Percentiles rank a stretch among this genome's conserved stretches.
These are phyloP conservation scores for Drosophila formosana DNA, from an alignment of 2,888 invertebrate genomes.

Conservation along the genomic window DNA sequence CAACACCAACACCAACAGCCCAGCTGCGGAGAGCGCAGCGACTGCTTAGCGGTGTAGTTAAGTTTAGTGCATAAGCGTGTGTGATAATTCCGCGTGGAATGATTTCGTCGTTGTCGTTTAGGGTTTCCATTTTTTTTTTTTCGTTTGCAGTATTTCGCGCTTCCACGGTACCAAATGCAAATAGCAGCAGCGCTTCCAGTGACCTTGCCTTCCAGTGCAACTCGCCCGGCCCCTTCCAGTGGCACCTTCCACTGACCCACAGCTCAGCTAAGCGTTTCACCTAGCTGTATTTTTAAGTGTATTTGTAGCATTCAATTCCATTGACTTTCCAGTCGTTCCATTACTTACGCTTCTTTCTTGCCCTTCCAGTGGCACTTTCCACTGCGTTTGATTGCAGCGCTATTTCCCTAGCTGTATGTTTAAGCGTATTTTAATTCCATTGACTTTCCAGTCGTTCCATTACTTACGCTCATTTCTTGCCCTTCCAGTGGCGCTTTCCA, in stretches of 20 bases:
- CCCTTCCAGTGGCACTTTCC: not conserved
- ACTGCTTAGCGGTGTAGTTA: no score
- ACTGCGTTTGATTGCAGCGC: not conserved
- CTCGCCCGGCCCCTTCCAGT: constrained; percentile 13
- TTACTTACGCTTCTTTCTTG: not conserved
- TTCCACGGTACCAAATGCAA: constrained; percentile 4
- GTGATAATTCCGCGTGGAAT: constrained; percentile 70
- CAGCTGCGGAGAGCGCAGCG: no score
- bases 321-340: not conserved
- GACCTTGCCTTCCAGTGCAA: not conserved
- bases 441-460: not conserved
- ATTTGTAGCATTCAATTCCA: no score
- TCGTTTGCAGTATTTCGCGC: not conserved
- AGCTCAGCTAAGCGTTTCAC: no score
- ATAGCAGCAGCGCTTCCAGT: constrained; percentile 1
- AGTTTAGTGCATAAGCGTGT: constrained; percentile 61
- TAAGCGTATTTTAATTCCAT: no score
- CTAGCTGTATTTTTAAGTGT: no score
- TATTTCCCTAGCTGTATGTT: no score
- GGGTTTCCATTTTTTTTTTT: no score
- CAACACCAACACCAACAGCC: constrained; percentile 7
- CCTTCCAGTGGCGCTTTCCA: no score
- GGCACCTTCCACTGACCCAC: not conserved
- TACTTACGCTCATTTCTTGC: no score
- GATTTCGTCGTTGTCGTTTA: constrained; percentile 35